Conservation (phyloP, 2,888 invertebrate genomes). For the Phortica okadai region DNA sequence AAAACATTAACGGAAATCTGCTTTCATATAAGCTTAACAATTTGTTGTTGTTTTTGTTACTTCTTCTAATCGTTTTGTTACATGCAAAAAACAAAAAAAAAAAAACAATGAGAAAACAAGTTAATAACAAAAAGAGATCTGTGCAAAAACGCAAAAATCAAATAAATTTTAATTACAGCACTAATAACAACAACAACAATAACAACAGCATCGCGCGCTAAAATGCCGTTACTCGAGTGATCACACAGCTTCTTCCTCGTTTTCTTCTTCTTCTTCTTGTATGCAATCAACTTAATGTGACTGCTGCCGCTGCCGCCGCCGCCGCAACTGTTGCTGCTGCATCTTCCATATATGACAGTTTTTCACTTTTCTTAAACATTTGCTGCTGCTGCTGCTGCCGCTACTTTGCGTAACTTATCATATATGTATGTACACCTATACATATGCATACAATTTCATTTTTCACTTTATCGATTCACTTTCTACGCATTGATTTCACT, state of each 20-base stretch:
- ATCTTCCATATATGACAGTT: constrained; percentile 37
- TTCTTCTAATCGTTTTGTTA: constrained; percentile 12
- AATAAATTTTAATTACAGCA: neutral
- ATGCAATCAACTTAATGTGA: constrained; percentile 24
- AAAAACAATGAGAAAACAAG: neutral
- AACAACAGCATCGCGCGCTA: constrained; percentile 23
- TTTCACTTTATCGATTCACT: constrained; percentile 59
- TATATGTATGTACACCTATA: no score
- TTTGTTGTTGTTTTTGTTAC: constrained; percentile 8
- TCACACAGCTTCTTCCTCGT: constrained; percentile 28
- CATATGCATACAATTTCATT: constrained; percentile 31
- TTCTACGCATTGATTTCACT: constrained; percentile 73
- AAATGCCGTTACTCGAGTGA: neutral
- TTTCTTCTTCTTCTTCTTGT: constrained; percentile 21
- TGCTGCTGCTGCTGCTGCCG: neutral
- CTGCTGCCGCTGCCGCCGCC: constrained; percentile 3
- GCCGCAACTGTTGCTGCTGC: neutral
- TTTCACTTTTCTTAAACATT: constrained; percentile 53
- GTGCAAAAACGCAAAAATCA: neutral
- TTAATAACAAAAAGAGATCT: neutral
- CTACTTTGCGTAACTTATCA: constrained; percentile 50
- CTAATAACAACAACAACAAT: constrained; percentile 1
- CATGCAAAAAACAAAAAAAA: constrained; percentile 15
- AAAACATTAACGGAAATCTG: neutral
- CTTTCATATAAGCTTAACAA: constrained; percentile 36